These are phyloP conservation scores for Sphaerophoria rueppellii DNA, from an alignment of 2,888 invertebrate species.

Conservation along the genomic window DNA sequence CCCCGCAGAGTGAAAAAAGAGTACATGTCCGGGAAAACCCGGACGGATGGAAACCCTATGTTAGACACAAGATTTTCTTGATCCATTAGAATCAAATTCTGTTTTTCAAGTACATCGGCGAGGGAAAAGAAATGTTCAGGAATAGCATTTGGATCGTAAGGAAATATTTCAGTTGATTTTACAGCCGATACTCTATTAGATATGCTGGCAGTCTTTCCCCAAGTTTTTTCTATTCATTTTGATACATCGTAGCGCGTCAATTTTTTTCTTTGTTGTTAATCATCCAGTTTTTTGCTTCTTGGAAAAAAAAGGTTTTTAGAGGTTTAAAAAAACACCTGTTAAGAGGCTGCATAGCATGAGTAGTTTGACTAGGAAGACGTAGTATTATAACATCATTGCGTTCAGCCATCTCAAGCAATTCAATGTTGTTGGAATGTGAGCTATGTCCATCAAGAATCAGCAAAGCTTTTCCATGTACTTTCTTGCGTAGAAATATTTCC, in stretches of 20 bases:
- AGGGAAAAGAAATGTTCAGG: slow-evolving; percentile 18
- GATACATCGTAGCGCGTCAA: no score
- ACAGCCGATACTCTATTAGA: slow-evolving; percentile 7
- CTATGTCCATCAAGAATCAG: slow-evolving; percentile 73
- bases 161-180: slow-evolving; percentile 15
- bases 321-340: slow-evolving; percentile 37
- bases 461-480: slow-evolving; percentile 73
- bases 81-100: neutral
- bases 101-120: neutral
- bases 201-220: slow-evolving; percentile 7
- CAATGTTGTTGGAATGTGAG: slow-evolving; percentile 4
- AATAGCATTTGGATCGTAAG: slow-evolving; percentile 21
- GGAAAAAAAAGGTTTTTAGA: slow-evolving; percentile 24
- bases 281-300: slow-evolving; percentile 26
- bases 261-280: slow-evolving; percentile 27
- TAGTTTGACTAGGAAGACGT: slow-evolving; percentile 30
- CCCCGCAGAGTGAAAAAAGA: no score
- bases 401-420: slow-evolving; percentile 27
- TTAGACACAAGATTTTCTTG: no score
- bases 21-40: no score
- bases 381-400: slow-evolving; percentile 25
- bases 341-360: slow-evolving; percentile 18
- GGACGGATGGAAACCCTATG: no score
- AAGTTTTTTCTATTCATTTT: slow-evolving; percentile 26
- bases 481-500: slow-evolving; percentile 74